Evolutionary conservation across 1,140 invertebrate genomes (phyloP), one percentile per base, ranked within the genome.

Genomic region (Zaprionus gabonicus): DNA sequence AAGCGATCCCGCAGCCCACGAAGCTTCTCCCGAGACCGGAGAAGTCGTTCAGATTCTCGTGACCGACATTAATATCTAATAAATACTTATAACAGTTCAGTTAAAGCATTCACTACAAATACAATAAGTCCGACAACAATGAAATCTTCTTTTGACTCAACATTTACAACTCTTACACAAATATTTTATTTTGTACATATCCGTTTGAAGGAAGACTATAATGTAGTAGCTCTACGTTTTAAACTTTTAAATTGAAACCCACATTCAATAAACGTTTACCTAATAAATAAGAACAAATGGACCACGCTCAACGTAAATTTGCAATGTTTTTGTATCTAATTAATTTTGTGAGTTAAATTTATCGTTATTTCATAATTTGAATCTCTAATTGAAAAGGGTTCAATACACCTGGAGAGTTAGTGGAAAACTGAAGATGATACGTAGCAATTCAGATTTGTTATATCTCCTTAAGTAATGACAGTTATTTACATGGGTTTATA

Each of bases 1-100:
- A 78, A 77, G 17, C 81, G 81, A 23, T 82, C 81, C 23, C 81
- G 81, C 25, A 72, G 81, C 25, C 81, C 81, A 49, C 81, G 81
- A 6, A 82, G 81, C 68, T 83, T 80, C 20, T 82, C 81, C 34
- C 76, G 81, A 23, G 81, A 82, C 27, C 67, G 81, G 9, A 69
- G 81, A 65, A 83, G 76, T 64, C 81, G 81, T 23, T 82, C 81
- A 10, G 68, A 80, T 60, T 82, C 81, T 1, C 71, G 81, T 12
- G 81, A 82, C 20, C 81, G 81, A n/a, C 81, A 80, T 69, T 83
- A 69, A 81, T 28, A 53, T 55, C 13, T n/a, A 15, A 56, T 56
- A 44, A 64, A 31, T 55, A 12, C 23, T 46, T n/a, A 36, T 49
- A 27, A 28, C n/a, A 69, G 34, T 49, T 63, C n/a, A 63, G n/a